Conservation (phyloP, 2,888 invertebrate genomes). For the Brachyptera putata region DNA sequence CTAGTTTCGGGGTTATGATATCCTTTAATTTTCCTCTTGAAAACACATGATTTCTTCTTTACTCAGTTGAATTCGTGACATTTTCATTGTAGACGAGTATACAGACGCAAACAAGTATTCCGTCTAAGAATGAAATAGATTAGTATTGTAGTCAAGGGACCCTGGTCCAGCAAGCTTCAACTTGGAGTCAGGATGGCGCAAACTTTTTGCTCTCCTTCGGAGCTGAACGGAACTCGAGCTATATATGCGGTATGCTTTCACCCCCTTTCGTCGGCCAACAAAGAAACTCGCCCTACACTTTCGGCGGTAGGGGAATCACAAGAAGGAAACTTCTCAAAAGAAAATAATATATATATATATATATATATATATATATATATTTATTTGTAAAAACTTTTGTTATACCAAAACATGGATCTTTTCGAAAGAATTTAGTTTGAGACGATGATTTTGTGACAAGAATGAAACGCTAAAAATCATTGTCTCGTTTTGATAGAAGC, state of each 20-base stretch:
- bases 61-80: too few species aligned
- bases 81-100: too few species aligned
- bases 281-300: constrained; percentile 5
- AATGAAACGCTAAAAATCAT: constrained; percentile 6
- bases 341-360: too few species aligned
- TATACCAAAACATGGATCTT: constrained; percentile 2
- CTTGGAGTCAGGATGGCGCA: not conserved
- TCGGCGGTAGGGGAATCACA: not conserved
- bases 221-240: constrained; percentile 1
- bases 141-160: constrained; percentile 6
- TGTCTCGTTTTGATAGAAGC: too few species aligned
- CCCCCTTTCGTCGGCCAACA: constrained; percentile 1
- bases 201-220: not conserved
- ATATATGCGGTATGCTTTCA: not conserved
- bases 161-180: too few species aligned
- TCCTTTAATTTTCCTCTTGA: too few species aligned
- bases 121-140: constrained; percentile 1
- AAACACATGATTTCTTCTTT: too few species aligned
- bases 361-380: too few species aligned
- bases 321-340: constrained; percentile 12
- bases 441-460: constrained; percentile 18
- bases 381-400: constrained; percentile 13
- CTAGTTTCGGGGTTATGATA: too few species aligned
- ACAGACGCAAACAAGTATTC: too few species aligned
- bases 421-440: constrained; percentile 2